These are phyloP conservation scores for Lordiphosa mommai DNA, from an alignment of 1,140 invertebrate species.

Conservation along the genomic window DNA sequence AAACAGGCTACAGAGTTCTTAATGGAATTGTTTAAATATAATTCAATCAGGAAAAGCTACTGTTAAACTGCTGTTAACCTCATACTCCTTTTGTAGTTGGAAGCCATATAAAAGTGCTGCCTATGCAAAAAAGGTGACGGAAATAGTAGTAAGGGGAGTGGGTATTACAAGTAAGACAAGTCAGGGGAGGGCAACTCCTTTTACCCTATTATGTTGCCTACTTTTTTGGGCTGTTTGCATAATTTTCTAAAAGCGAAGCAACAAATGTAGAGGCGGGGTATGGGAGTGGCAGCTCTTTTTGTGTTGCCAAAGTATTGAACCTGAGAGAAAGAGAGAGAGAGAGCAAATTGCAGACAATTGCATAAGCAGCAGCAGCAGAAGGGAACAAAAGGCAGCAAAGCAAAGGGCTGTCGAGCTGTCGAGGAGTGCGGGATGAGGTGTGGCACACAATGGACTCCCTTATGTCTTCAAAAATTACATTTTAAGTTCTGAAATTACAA, in stretches of 20 bases:
- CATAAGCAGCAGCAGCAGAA: slow-evolving; percentile 6
- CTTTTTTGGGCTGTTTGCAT: slow-evolving; percentile 55
- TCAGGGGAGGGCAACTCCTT: slow-evolving; percentile 29
- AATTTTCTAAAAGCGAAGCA: slow-evolving; percentile 60
- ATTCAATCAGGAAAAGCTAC: too few relatives aligned
- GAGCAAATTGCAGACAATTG: background rate
- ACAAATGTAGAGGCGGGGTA: slow-evolving; percentile 33
- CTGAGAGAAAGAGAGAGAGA: background rate
- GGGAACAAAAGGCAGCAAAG: background rate
- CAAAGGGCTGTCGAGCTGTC: too few relatives aligned
- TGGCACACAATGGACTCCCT: slow-evolving; percentile 37
- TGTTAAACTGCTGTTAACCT: too few relatives aligned
- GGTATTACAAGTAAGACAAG: slow-evolving; percentile 12
- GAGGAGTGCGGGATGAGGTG: background rate
- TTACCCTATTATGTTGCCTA: slow-evolving; percentile 21
- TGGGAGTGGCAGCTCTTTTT: background rate
- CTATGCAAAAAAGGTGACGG: slow-evolving; percentile 31
- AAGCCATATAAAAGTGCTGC: slow-evolving; percentile 48
- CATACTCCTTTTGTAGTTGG: slow-evolving; percentile 5
- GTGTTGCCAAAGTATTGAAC: background rate
- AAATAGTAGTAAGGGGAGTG: too few relatives aligned
- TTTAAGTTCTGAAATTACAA: slow-evolving; percentile 70
- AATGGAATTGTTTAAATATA: too few relatives aligned
- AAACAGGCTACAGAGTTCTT: too few relatives aligned
- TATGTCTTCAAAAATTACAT: slow-evolving; percentile 69